Evolutionary conservation across 2,888 invertebrate species (phyloP), one percentile per base, ranked within the genome.

Genomic region (Theretra japonica): DNA sequence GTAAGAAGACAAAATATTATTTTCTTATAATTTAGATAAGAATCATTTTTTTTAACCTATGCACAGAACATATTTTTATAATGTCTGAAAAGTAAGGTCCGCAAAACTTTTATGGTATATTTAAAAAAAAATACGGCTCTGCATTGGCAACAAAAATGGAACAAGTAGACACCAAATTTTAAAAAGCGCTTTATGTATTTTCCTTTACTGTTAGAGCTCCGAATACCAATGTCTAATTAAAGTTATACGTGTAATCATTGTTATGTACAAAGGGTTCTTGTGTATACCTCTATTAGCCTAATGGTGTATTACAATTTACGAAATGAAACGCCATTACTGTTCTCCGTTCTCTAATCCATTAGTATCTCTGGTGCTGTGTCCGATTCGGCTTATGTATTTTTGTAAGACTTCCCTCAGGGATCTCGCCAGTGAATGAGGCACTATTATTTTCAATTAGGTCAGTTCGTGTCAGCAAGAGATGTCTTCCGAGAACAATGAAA

Each of bases 371-470:
- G 75, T 79, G 75, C 72, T 75, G 79, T 79, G 77, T 82, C 76
- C 79, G 81, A 82, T 83, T 82, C 83, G 81, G 79, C 82, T 88
- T 82, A 88, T 87, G 81, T 86, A 85, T 90, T 88, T 87, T 90
- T 88, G 86, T 90, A 87, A 88, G 86, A 84, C 86, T 86, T 85
- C 86, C 81, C 82, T 82, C 83, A 84, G 88, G 88, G 88, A 88
- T 87, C 86, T 79, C 81, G 79, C 83, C 85, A 86, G 85, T 87
- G 90, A 90, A 93, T 91, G 92, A 92, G 85, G 89, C 86, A 85
- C 90, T 88, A 93, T 94, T 94, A 94, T 93, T 91, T 92, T 91
- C 92, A 94, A 94, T 93, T 93, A 90, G 94, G 94, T 93, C 93
- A 94, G 89, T 83, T 89, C 84, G 88, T 88, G 88, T 88, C 90